Evolutionary conservation across 2,113 vertebrate genomes (phyloP), one percentile per base, ranked within the genome.

Genomic region (Dipodomys stephensi): DNA sequence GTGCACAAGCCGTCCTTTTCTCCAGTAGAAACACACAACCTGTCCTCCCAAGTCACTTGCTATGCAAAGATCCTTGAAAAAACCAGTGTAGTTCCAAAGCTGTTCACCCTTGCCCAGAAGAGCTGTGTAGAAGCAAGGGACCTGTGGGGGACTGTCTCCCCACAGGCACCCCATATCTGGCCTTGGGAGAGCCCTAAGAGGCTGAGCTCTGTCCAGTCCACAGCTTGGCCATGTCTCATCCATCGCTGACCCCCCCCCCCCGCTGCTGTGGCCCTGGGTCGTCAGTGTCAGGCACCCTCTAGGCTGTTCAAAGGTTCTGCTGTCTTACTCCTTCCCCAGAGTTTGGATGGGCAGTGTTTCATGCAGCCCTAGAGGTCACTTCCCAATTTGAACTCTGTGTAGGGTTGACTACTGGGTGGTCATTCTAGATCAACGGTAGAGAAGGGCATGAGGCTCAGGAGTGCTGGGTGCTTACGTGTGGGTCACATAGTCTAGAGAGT

Each of bases 51-150:
- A 32, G 32, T 18, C 68, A 13, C 23, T 23, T 30, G 49, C 64
- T 39, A n/a, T 3, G 28, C 28, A 35, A 53, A 72, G 13, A 27
- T 46, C 28, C 22, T 87, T 80, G 72, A 72, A 60, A 53, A 57
- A 68, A 39, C 23, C 4, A 39, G 19, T 7, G 6, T 8, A 6
- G 16, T 35, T 44, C 28, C 39, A 28, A 46, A 39, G 12, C 4
- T 2, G 3, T 3, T 20, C 12, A 18, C 2, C 8, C 15, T 60
- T 7, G 3, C 60, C 60, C 49, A n/a, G 68, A 53, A 72, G 67
- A 72, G 1, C 4, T 0, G 10, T 16, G 25, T 0, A 2, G 7
- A 46, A 1, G 4, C 35, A 44, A 35, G 25, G 6, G 57, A 19
- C 23, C 35, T 35, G 35, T 35, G 35, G 35, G 35, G 35, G 35